Evolutionary conservation across 2,888 invertebrate species (phyloP).

Genomic region (Cantharis lateralis): DNA sequence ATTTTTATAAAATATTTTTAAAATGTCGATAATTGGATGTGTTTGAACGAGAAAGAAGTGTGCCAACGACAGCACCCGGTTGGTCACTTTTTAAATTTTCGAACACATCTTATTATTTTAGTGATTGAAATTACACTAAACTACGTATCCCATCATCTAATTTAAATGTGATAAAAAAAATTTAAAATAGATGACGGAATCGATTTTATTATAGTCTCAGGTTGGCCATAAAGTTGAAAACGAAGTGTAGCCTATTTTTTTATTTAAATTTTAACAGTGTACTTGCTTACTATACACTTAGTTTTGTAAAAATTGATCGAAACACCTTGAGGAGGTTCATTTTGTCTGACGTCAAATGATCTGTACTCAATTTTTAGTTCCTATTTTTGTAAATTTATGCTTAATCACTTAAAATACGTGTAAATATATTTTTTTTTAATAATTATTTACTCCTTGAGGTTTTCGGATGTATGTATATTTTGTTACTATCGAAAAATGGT

Average conservation of each 20-base stretch:
- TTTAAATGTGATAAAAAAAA: not conserved
- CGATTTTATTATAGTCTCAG: conserved; percentile 12
- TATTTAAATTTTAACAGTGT: not conserved
- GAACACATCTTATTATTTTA: not conserved
- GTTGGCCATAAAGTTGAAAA: conserved; percentile 8
- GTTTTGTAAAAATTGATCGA: not conserved
- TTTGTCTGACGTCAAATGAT: not conserved
- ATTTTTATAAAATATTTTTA: not conserved
- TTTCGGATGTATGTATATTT: not conserved
- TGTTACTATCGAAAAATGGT: not conserved
- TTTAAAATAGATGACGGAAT: not conserved
- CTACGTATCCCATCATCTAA: not conserved
- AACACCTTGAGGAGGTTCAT: not conserved
- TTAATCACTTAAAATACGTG: not conserved
- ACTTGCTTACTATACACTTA: not conserved
- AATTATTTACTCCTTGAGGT: not conserved
- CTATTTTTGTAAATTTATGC: not conserved
- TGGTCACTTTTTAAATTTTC: not conserved
- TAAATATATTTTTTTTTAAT: not conserved
- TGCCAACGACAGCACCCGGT: not conserved
- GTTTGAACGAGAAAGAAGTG: no score
- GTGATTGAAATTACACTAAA: not conserved
- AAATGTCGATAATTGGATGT: not conserved
- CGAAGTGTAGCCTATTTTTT: conserved; percentile 12
- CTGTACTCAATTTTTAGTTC: not conserved